Conservation (phyloP, 2,888 invertebrate species). For the Merodon equestris region DNA sequence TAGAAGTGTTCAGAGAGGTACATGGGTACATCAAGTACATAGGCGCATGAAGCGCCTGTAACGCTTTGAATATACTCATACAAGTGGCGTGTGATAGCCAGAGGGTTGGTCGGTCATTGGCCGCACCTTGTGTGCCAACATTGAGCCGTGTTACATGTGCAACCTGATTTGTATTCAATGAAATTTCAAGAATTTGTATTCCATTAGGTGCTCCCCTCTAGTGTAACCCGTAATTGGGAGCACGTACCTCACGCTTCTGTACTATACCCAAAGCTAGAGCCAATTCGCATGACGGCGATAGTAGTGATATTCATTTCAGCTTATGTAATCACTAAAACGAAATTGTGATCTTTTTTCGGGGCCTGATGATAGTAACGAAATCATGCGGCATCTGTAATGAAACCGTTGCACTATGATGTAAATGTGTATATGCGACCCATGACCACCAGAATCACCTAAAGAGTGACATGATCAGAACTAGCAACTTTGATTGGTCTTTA, state of each 20-base stretch:
- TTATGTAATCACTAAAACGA: conserved; percentile 66
- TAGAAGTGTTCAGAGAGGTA: too few species aligned
- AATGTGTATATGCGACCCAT: conserved; percentile 9
- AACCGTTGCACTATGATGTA: conserved; percentile 13
- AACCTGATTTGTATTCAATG: conserved; percentile 65
- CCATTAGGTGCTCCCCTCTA: conserved; percentile 49
- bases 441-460: conserved; percentile 5
- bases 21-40: too few species aligned
- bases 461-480: conserved; percentile 49
- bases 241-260: conserved; percentile 15
- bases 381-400: conserved; percentile 65
- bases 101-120: conserved; percentile 69
- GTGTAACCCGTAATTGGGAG: conserved; percentile 12
- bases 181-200: conserved; percentile 68
- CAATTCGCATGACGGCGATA: not conserved
- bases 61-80: too few species aligned
- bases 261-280: too few species aligned
- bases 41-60: too few species aligned
- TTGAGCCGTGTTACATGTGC: conserved; percentile 67
- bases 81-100: not conserved
- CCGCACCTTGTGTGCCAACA: conserved; percentile 70
- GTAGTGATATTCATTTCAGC: conserved; percentile 14
- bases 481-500: conserved; percentile 35
- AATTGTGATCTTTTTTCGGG: conserved; percentile 60
- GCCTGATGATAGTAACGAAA: conserved; percentile 59